These are phyloP conservation scores for Platyura marginata DNA, from an alignment of 1,140 invertebrate genomes.

Conservation along the genomic window DNA sequence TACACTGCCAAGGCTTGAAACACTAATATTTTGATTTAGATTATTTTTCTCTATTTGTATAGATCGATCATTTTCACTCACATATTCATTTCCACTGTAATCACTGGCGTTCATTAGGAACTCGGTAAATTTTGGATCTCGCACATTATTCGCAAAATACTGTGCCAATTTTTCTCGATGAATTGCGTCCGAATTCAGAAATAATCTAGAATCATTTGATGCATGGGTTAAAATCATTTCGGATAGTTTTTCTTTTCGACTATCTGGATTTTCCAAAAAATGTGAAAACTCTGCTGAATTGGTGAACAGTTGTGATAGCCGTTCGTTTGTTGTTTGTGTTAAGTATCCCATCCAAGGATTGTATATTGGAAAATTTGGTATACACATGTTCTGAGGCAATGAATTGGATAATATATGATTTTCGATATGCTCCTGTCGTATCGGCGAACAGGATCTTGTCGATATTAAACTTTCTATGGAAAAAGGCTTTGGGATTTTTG, in stretches of 20 bases:
- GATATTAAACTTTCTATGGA: conserved; percentile 23
- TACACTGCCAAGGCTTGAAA: background rate
- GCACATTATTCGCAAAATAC: background rate
- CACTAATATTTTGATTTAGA: background rate
- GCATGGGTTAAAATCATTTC: background rate
- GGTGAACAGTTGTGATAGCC: conserved; percentile 17
- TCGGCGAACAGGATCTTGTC: conserved; percentile 9
- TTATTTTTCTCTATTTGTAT: background rate
- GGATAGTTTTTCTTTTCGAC: background rate
- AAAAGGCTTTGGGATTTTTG: conserved; percentile 20
- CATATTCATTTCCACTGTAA: background rate
- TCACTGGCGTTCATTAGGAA: background rate
- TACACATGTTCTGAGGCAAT: conserved; percentile 13
- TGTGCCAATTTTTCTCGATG: conserved; percentile 1
- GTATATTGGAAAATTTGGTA: conserved; percentile 21
- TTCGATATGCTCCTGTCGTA: conserved; percentile 1
- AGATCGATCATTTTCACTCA: background rate
- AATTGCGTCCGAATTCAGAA: background rate
- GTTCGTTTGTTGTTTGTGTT: conserved; percentile 20
- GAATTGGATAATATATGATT: conserved; percentile 5
- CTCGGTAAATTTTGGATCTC: conserved; percentile 1
- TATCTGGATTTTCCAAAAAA: background rate
- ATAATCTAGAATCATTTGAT: background rate
- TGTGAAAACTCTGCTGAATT: conserved; percentile 9
- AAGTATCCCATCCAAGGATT: conserved; percentile 24